A percentile compares a stretch with the other conserved stretches of the same genome.
Conservation (phyloP, 2,797 vertebrate species). For the Petrocephalus sullivani region DNA sequence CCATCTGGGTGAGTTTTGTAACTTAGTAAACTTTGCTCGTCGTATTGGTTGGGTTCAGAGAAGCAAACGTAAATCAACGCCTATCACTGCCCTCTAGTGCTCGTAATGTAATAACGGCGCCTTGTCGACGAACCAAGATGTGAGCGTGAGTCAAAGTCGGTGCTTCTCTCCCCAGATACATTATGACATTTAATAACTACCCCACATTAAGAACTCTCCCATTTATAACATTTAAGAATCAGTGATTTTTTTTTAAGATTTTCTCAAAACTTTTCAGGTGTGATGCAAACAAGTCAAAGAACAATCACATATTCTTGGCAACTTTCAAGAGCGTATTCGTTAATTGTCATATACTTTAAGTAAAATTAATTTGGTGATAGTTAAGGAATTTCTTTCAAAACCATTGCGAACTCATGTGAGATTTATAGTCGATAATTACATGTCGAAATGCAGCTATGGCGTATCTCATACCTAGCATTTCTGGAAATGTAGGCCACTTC, state of each 20-base stretch:
- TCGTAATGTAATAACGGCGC: background rate
- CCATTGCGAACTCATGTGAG: background rate
- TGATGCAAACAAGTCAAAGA: background rate
- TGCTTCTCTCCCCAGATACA: background rate
- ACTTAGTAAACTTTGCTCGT: background rate
- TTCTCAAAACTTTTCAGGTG: background rate
- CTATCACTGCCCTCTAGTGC: background rate
- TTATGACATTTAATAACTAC: background rate
- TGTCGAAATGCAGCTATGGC: background rate
- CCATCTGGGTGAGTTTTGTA: background rate
- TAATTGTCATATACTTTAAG: background rate
- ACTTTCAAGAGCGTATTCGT: background rate
- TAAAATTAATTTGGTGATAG: background rate
- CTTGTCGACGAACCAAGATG: background rate
- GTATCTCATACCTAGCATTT: background rate
- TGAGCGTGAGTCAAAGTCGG: background rate
- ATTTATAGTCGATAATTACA: background rate
- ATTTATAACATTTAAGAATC: no score
- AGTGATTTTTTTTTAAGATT: background rate
- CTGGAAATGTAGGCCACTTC: background rate
- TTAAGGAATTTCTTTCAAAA: background rate
- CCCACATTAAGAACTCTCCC: no score
- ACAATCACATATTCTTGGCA: background rate
- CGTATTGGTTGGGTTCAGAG: background rate
- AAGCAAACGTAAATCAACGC: background rate